These are phyloP conservation scores for Zeugodacus cucurbitae DNA, from an alignment of 1,140 invertebrate genomes.

Conservation along the genomic window DNA sequence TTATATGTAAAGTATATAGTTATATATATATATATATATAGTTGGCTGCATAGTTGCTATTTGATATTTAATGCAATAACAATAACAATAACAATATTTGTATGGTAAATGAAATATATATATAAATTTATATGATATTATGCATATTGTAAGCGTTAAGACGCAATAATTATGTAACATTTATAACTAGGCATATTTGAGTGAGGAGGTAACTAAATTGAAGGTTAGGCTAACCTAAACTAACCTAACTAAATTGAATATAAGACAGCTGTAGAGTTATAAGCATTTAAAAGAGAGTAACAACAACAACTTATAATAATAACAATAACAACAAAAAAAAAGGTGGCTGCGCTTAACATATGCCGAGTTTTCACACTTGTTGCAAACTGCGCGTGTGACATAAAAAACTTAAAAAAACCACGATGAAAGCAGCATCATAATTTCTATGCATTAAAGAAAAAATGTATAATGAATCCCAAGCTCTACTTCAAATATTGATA, in stretches of 20 bases:
- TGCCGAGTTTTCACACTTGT: not conserved
- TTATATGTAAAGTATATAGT: not conserved
- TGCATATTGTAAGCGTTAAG: not conserved
- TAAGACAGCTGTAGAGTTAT: not conserved
- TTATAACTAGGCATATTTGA: not conserved
- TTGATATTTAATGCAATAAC: not conserved
- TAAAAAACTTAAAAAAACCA: not conserved
- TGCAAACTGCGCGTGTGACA: not conserved
- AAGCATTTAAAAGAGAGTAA: not conserved
- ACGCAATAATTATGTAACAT: not conserved
- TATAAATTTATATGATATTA: not conserved
- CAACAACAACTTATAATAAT: not conserved
- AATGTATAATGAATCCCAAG: too few relatives aligned
- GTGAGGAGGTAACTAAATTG: not conserved
- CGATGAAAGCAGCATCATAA: not conserved
- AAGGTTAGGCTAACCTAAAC: too few relatives aligned
- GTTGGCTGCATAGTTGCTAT: not conserved
- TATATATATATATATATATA: not conserved
- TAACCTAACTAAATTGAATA: not conserved
- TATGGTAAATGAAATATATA: conserved; percentile 5
- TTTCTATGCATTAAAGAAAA: not conserved
- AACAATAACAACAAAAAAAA: not conserved
- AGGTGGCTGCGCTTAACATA: not conserved
- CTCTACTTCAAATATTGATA: not conserved
- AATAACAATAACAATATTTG: not conserved